phyloP scores from a whole-genome alignment of 2,113 vertebrate species.

The Neotoma lepida region DNA sequence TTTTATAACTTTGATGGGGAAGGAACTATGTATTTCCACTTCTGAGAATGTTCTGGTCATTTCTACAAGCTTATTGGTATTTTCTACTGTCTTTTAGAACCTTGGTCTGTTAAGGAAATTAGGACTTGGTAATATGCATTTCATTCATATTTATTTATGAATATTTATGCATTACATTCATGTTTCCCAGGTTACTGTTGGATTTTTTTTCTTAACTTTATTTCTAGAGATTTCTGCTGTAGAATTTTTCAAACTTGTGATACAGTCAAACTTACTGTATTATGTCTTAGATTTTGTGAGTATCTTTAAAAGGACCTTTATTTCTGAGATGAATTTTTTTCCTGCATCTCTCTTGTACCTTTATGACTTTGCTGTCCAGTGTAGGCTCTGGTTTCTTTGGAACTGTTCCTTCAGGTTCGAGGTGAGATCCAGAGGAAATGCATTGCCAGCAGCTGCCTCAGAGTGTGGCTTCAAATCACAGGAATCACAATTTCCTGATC shows the following conservation, averaged over 20 bases:
- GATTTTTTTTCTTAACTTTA: conserved; percentile 7
- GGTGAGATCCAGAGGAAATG: background rate
- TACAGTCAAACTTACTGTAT: background rate
- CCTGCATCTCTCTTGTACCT: background rate
- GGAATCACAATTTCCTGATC: background rate
- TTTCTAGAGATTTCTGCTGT: conserved; percentile 14
- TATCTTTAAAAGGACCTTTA: background rate
- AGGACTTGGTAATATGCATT: background rate
- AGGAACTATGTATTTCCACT: background rate
- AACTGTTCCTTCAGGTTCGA: background rate
- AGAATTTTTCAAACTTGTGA: background rate
- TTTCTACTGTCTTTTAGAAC: background rate
- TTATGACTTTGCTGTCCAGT: background rate
- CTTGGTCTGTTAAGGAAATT: conserved; percentile 17
- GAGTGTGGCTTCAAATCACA: background rate
- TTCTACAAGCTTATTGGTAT: background rate
- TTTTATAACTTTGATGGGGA: background rate
- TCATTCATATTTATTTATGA: background rate
- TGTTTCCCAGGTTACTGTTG: background rate
- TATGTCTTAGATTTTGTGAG: background rate
- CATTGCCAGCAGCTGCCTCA: background rate
- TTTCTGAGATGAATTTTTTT: background rate
- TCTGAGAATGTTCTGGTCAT: background rate
- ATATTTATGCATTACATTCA: background rate
- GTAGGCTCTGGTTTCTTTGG: background rate